Evolutionary conservation across 2,888 invertebrate species (phyloP), one percentile per base, ranked within the genome.

Genomic region (Dyspetes luteomarginatus): DNA sequence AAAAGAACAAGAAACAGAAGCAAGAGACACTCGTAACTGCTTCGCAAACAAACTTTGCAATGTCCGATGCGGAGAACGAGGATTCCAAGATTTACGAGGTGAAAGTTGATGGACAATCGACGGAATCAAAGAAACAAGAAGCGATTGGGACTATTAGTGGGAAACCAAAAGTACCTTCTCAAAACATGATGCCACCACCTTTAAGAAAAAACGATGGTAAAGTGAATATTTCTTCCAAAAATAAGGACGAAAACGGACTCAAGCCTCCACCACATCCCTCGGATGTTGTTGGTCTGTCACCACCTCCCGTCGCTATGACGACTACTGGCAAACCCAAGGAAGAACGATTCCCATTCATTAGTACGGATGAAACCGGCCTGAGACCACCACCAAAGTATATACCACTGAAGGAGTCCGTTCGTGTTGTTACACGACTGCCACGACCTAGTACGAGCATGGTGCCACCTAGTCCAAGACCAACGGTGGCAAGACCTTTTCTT

Each of bases 221-320:
- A 15, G 72, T 68, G 7, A 84, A 85, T 26, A 85, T 85, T 19
- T 72, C 74, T 0, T 84, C 85, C 7, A 88, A 89, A 9, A 78
- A 84, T 12, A 84, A 84, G 5, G 81, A 76, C 0, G 87, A 87
- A 7, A 87, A 86, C 48, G 89, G 86, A 12, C 75, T 92, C 4
- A 89, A 90, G 67, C 91, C 91, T 43, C 90, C 91, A 2, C 83
- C 85, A 15, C 86, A 86, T 2, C 87, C 89, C 0, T 86, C 87
- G 3, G 88, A 90, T 2, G 92, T 92, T 9, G 84, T 92, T 30
- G 92, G 92, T 4, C 80, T 92, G 30, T 90, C 91, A 2, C 92
- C 92, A 30, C 92, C 92, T 2, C 91, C 91, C 0, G 85, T 91
- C 0, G 88, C 88, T 1, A 88, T 90, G 4, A 90, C 89, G 0